Conservation (phyloP, 2,797 vertebrate species). For the Argya squamiceps region DNA sequence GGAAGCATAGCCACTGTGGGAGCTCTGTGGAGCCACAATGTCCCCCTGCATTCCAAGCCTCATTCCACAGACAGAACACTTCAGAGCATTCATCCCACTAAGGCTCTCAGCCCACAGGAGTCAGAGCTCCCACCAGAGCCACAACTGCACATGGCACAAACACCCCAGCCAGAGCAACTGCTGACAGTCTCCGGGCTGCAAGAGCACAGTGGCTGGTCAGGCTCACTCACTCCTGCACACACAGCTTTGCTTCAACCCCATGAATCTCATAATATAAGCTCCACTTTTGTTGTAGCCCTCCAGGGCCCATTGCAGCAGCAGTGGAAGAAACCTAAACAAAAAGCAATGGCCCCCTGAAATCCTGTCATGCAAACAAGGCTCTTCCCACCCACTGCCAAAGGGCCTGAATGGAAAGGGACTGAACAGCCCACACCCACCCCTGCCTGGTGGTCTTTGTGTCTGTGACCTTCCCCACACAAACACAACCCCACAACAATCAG, state of each 20-base stretch:
- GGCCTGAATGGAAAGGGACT: conserved; percentile 39
- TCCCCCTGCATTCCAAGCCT: neutral
- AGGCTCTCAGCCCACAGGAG: neutral
- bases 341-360: conserved; percentile 33
- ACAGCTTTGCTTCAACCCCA: neutral
- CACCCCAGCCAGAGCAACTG: neutral
- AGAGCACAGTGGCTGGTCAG: neutral
- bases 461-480: conserved; percentile 59
- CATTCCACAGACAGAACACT: neutral
- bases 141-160: neutral
- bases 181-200: neutral
- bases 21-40: neutral
- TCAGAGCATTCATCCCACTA: neutral
- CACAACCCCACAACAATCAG: conserved; percentile 56
- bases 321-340: conserved; percentile 33
- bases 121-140: neutral
- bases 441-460: conserved; percentile 67
- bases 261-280: neutral
- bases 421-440: neutral
- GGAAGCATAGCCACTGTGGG: neutral
- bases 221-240: neutral
- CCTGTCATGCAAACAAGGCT: conserved; percentile 55
- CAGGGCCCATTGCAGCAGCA: neutral
- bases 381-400: conserved; percentile 45
- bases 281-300: conserved; percentile 23